Percentiles rank a stretch among this genome's conserved stretches.
These are phyloP conservation scores for Ceratosolen fusciceps DNA, from an alignment of 1,140 invertebrate species.

Conservation along the genomic window DNA sequence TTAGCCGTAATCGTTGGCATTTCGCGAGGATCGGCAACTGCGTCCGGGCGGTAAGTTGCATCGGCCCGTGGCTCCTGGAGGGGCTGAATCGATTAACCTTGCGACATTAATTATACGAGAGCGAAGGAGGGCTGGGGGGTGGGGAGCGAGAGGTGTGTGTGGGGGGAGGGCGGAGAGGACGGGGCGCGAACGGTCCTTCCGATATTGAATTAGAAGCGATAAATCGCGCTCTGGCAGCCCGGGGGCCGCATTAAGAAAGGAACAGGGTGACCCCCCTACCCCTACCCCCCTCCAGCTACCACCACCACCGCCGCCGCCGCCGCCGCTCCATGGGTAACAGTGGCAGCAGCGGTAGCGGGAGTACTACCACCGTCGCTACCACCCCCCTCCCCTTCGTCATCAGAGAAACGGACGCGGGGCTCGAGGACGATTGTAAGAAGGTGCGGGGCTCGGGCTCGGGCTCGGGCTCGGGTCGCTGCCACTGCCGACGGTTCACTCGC, in stretches of 20 bases:
- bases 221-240: constrained; percentile 60
- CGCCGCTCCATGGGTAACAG: too few species aligned
- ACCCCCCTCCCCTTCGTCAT: too few species aligned
- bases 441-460: neutral
- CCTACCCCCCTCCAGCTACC: too few species aligned
- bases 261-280: constrained; percentile 37
- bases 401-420: neutral
- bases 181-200: constrained; percentile 46
- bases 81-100: constrained; percentile 47
- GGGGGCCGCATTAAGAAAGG: constrained; percentile 56
- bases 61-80: too few species aligned
- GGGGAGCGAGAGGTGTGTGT: too few species aligned
- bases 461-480: too few species aligned
- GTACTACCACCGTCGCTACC: too few species aligned
- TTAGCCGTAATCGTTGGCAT: neutral
- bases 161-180: neutral
- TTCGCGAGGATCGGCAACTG: neutral
- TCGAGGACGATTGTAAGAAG: neutral
- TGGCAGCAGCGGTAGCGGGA: too few species aligned
- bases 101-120: constrained; percentile 31
- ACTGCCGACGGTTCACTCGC: too few species aligned
- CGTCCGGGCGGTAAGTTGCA: neutral
- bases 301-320: too few species aligned
- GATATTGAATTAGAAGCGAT: constrained; percentile 68
- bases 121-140: constrained; percentile 2